Evolutionary conservation across 1,140 invertebrate species (phyloP).

Genomic region (Wiebesia pumilae): DNA sequence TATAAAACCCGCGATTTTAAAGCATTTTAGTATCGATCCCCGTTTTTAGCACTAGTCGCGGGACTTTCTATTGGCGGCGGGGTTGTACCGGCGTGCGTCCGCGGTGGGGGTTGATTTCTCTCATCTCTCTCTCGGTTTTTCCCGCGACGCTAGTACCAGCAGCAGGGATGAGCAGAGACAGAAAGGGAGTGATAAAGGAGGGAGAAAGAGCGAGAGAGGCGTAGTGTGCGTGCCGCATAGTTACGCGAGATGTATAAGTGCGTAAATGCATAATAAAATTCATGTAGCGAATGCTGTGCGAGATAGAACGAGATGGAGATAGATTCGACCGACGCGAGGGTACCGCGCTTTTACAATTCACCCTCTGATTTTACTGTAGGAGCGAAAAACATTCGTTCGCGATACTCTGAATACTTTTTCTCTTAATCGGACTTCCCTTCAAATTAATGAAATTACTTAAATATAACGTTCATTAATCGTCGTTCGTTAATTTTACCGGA

Average conservation of each 20-base stretch:
- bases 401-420: conserved; percentile 45
- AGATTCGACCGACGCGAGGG: conserved; percentile 32
- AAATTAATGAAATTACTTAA: conserved; percentile 28
- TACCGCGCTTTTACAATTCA: conserved; percentile 56
- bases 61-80: conserved; percentile 68
- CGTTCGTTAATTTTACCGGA: conserved; percentile 26
- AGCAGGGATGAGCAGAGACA: conserved; percentile 41
- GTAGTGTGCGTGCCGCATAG: conserved; percentile 61
- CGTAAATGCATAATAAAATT: conserved; percentile 76
- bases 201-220: background rate
- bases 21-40: conserved; percentile 76
- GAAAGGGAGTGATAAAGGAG: conserved; percentile 41
- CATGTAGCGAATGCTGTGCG: conserved; percentile 58
- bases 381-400: conserved; percentile 69
- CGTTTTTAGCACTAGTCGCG: conserved; percentile 74
- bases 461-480: conserved; percentile 36
- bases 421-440: conserved; percentile 32
- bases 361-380: conserved; percentile 68
- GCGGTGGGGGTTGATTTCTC: conserved; percentile 66
- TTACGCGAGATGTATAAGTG: conserved; percentile 72
- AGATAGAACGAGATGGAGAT: background rate
- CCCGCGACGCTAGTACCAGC: conserved; percentile 11
- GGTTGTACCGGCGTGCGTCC: conserved; percentile 65
- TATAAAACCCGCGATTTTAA: conserved; percentile 76
- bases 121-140: conserved; percentile 50